Conservation (phyloP, 2,113 vertebrate species). For the Odontophorus gujanensis region DNA sequence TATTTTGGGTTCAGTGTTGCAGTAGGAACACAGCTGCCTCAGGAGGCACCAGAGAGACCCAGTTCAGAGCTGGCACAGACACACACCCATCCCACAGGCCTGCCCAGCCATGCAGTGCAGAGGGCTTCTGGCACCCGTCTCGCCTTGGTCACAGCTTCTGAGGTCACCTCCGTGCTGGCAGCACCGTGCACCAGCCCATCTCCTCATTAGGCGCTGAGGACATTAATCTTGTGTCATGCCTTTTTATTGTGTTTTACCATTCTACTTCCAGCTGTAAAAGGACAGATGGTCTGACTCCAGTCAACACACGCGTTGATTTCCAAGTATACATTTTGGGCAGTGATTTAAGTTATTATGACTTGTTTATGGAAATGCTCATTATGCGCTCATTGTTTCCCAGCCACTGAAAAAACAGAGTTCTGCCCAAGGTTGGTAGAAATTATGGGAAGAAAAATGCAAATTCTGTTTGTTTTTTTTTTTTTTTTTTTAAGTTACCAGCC, state of each 20-base stretch:
- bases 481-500: background rate
- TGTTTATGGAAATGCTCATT: background rate
- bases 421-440: background rate
- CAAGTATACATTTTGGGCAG: background rate
- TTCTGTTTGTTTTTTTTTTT: background rate
- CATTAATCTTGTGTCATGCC: background rate
- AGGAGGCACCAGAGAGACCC: rapidly evolving
- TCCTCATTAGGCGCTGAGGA: background rate
- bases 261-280: background rate
- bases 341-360: background rate
- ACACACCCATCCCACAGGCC: too few species aligned
- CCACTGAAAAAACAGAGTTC: background rate
- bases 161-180: background rate
- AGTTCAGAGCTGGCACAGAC: background rate
- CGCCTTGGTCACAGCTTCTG: background rate
- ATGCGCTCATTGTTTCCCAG: background rate
- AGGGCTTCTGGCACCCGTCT: background rate
- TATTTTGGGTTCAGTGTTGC: background rate
- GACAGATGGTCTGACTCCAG: background rate
- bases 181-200: background rate
- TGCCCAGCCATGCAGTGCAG: background rate
- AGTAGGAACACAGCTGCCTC: rapidly evolving
- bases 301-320: background rate
- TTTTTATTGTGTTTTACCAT: background rate
- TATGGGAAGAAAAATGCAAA: background rate